A percentile compares a stretch with the other conserved stretches of the same genome.
These are phyloP conservation scores for Hycleus phaleratus DNA, from an alignment of 1,140 invertebrate species.

Conservation along the genomic window DNA sequence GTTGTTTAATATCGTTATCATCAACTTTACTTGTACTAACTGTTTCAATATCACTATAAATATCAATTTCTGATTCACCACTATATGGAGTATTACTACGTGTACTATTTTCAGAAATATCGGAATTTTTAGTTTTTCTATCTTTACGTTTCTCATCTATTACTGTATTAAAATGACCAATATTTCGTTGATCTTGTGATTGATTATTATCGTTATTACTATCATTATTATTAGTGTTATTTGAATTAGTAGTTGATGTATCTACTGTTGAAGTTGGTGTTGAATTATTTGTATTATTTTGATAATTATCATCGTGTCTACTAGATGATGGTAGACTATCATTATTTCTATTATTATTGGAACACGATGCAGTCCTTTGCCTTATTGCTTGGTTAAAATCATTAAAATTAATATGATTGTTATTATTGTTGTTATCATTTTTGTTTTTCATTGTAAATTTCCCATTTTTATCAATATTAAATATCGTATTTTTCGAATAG, in stretches of 20 bases:
- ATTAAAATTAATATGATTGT: neutral
- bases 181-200: constrained; percentile 1
- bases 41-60: constrained; percentile 51
- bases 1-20: constrained; percentile 14
- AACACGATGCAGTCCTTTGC: neutral
- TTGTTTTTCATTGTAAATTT: constrained; percentile 29
- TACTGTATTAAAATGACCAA: neutral
- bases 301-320: neutral
- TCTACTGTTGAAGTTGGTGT: constrained; percentile 9
- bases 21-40: constrained; percentile 33
- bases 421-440: neutral
- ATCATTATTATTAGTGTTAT: neutral
- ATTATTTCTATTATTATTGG: neutral
- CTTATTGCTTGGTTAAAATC: neutral
- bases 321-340: constrained; percentile 3
- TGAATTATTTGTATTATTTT: neutral
- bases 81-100: constrained; percentile 22
- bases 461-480: constrained; percentile 45
- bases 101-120: constrained; percentile 5
- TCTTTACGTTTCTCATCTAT: neutral
- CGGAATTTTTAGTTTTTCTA: neutral
- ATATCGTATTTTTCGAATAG: constrained; percentile 54
- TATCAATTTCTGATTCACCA: constrained; percentile 42
- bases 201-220: constrained; percentile 30
- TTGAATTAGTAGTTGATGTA: neutral